phyloP scores from a whole-genome alignment of 2,888 invertebrate species.

The Alentia gelatinosa region DNA sequence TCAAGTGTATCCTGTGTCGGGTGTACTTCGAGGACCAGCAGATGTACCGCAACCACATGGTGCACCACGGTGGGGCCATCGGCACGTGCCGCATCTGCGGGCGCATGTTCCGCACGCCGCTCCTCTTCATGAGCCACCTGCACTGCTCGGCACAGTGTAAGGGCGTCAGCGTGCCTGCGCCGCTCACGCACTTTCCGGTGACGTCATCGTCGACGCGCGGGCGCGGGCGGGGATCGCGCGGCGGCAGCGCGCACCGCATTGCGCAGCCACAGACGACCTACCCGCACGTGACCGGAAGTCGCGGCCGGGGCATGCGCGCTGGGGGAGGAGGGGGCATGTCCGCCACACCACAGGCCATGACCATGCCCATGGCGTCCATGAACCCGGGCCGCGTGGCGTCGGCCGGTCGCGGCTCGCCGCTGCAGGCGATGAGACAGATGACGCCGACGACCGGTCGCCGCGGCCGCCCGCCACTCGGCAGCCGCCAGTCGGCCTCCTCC shows the following conservation, averaged over 20 bases:
- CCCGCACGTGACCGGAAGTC: background rate
- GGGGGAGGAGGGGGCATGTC: no score
- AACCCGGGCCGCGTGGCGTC: background rate
- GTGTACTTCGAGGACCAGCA: slow-evolving; percentile 38
- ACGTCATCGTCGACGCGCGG: background rate
- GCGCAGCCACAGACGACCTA: background rate
- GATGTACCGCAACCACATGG: slow-evolving; percentile 29
- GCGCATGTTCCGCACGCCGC: slow-evolving; percentile 22
- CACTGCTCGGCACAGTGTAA: background rate
- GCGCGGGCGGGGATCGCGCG: background rate
- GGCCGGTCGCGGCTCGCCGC: background rate
- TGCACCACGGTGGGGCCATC: background rate
- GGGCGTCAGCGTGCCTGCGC: background rate
- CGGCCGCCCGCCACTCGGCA: background rate
- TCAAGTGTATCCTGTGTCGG: background rate
- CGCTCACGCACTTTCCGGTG: background rate
- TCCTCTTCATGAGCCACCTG: slow-evolving; percentile 22
- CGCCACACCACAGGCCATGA: background rate
- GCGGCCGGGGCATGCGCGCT: background rate
- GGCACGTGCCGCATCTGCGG: background rate
- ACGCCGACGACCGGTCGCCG: background rate
- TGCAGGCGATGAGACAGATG: slow-evolving; percentile 30
- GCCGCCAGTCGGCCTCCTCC: no score
- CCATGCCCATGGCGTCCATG: background rate
- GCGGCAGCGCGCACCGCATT: background rate